A percentile compares a stretch with the other conserved stretches of the same genome.
Evolutionary conservation across 2,797 vertebrate genomes (phyloP).

Genomic region (Cygnus olor): DNA sequence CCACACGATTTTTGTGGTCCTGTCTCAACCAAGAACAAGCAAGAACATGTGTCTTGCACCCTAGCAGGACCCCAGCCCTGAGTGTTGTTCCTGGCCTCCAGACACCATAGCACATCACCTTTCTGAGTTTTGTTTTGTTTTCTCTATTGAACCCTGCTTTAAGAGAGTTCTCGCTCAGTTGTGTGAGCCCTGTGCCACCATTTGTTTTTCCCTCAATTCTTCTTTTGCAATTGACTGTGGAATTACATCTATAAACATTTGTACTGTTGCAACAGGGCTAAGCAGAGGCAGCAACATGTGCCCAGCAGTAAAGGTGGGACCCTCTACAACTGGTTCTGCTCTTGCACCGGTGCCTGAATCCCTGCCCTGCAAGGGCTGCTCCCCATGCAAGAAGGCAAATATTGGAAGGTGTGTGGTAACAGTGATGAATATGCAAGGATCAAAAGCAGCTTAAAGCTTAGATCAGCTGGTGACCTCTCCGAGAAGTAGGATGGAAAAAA

Average conservation of each 20-base stretch:
- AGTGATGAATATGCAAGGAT: not conserved
- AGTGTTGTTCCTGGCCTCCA: not conserved
- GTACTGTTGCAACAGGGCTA: too few relatives aligned
- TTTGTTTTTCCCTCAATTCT: not conserved
- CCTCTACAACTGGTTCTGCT: not conserved
- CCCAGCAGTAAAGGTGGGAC: not conserved
- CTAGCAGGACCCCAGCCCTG: not conserved
- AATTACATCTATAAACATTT: not conserved
- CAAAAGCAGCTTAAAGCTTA: not conserved
- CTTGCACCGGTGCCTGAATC: not conserved
- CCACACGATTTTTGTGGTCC: not conserved
- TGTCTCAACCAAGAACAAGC: not conserved
- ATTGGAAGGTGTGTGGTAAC: not conserved
- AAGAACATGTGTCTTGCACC: not conserved
- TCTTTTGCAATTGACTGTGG: not conserved
- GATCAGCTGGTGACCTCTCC: not conserved
- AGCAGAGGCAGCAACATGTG: not conserved
- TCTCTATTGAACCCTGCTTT: not conserved
- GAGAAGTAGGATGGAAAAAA: not conserved
- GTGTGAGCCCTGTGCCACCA: fast-evolving
- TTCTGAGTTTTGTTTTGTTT: not conserved
- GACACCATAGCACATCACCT: not conserved
- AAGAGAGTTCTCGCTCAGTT: not conserved
- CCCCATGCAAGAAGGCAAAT: not conserved
- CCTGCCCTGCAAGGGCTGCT: not conserved